Conservation (phyloP, 2,113 vertebrate genomes). For the Edolisoma coerulescens region DNA sequence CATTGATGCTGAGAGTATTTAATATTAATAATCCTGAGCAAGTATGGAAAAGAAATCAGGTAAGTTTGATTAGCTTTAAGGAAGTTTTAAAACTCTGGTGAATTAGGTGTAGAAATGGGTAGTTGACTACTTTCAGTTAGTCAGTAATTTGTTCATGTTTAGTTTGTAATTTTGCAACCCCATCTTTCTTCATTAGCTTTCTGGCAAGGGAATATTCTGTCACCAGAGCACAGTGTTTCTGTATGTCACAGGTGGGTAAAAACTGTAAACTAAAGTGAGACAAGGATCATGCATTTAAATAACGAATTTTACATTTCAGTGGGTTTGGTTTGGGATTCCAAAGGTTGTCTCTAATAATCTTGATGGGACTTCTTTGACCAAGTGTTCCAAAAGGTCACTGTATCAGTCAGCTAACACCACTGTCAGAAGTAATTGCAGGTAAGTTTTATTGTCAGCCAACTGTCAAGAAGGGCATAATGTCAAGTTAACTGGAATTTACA, state of each 20-base stretch:
- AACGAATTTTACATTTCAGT: not conserved
- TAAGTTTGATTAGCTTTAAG: not conserved
- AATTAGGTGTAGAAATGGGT: not conserved
- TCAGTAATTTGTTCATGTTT: not conserved
- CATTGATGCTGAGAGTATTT: not conserved
- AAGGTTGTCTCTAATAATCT: not conserved
- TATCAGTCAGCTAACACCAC: not conserved
- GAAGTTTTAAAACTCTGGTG: not conserved
- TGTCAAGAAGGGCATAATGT: not conserved
- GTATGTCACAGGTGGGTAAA: not conserved
- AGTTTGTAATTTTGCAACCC: not conserved
- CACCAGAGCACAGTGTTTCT: not conserved
- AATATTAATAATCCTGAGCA: not conserved
- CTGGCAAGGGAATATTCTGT: not conserved
- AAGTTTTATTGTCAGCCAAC: not conserved
- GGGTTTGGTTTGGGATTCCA: not conserved
- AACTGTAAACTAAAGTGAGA: not conserved
- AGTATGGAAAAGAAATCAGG: not conserved
- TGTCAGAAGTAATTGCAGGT: not conserved
- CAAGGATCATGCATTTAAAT: not conserved
- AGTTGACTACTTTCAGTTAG: not conserved
- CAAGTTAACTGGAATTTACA: not conserved
- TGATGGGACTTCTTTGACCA: not conserved
- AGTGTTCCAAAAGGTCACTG: not conserved
- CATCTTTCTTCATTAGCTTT: not conserved